Base-by-base conservation (phyloP, 2,888 invertebrate species). In the Rhagium mordax region DNA sequence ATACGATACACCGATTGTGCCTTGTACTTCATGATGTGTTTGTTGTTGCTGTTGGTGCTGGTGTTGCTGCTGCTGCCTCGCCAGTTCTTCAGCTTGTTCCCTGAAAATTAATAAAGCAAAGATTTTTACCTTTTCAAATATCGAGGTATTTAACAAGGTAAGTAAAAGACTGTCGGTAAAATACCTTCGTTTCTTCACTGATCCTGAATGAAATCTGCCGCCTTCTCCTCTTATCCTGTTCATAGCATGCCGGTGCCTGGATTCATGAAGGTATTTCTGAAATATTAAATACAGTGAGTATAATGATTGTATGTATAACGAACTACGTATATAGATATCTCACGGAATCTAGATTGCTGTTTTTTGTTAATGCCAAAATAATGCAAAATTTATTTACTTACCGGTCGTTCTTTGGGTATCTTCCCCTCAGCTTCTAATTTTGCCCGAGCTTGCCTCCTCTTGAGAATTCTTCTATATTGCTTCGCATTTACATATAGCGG, bases 261-360 rank as follows among this genome's bases (percentile, higher is more conserved):
- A 98, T 88, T 98, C 98, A 84, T 99, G 98, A n/a, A 99, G 91
- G 86, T 99, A 99, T 94, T 98, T 98, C 96, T 96, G 89, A 61
- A 91, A 88, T 77, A 18, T 53, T n/a, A 60, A 51, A 59, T 4
- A 24, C 6, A 24, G 3, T 24, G 6, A n/a, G n/a, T n/a, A n/a
- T n/a, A n/a, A n/a, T n/a, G n/a, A n/a, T n/a, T n/a, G n/a, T n/a
- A n/a, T n/a, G n/a, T n/a, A n/a, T n/a, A n/a, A n/a, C n/a, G n/a
- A n/a, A n/a, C n/a, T n/a, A n/a, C n/a, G n/a, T n/a, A n/a, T n/a
- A n/a, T n/a, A n/a, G n/a, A n/a, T n/a, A n/a, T n/a, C n/a, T n/a
- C n/a, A n/a, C n/a, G n/a, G n/a, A n/a, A n/a, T n/a, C n/a, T n/a
- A n/a, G n/a, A n/a, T n/a, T n/a, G n/a, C n/a, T n/a, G n/a, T n/a